Evolutionary conservation across 2,888 invertebrate genomes (phyloP), one percentile per base, ranked within the genome.

Genomic region (Osedax frankpressi): DNA sequence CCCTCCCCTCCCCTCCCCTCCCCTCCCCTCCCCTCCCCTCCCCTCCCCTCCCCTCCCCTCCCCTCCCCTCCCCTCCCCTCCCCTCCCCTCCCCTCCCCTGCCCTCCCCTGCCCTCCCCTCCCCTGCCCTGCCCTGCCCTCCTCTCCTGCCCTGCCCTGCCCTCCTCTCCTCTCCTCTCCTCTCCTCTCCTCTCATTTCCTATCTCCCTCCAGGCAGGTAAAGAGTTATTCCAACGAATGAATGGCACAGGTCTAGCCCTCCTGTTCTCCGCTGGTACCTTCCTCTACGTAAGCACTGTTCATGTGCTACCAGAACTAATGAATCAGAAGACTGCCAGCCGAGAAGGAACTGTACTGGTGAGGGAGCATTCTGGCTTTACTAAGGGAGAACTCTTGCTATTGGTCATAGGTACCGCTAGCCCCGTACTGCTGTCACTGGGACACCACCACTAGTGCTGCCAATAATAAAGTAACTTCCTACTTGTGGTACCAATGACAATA

Each of bases 231-330:
- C 91, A 91, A 78, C 91, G 91, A 6, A 88, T 93, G 70, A 94
- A 94, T 82, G 94, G 93, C 1, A 97, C 97, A 28, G 97, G 93
- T 85, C 89, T 97, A 75, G 94, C 97, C 0, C 95, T 99, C 95
- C 86, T 98, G 44, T 98, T 98, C 85, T 96, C 96, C 65, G 98
- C 96, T 0, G 98, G 98, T 0, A 98, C 98, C 19, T 99, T 98
- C 86, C 87, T 98, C 0, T 98, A 97, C 83, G 98, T 98, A 1
- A 94, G 98, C 0, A 97, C 97, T 0, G 96, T 98, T 0, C 98
- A 99, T 84, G 96, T 99, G 0, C 84, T 99, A 70, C 97, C 98
- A 0, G 98, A 99, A 84, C 86, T 98, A 65, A 83, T 85, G 14
- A 80, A 78, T 59, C 77, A 80, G 0, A 76, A 76, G 72, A 79